phyloP scores from a whole-genome alignment of 2,797 vertebrate genomes.

The Neosilurus mollespiculum region DNA sequence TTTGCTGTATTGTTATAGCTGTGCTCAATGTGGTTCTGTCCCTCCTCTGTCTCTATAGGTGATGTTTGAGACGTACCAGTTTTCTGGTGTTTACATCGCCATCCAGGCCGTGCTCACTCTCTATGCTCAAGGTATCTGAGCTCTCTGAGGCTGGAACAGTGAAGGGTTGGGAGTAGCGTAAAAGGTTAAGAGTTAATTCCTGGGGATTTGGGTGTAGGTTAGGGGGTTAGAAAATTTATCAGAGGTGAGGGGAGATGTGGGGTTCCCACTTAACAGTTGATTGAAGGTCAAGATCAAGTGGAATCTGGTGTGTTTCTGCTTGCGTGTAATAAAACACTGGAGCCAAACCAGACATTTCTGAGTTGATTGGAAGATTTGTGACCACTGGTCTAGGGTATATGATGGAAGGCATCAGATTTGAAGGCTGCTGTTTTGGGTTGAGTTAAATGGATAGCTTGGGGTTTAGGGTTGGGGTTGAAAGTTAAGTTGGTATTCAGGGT shows the following conservation, averaged over 20 bases:
- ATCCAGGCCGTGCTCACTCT: conserved; percentile 89
- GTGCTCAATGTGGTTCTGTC: not conserved
- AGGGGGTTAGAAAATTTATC: not conserved
- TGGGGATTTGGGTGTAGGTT: not conserved
- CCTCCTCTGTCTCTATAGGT: conserved; percentile 69
- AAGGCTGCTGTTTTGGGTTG: not conserved
- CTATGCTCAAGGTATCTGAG: conserved; percentile 84
- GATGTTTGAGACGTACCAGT: conserved; percentile 91
- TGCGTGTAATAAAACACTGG: not conserved
- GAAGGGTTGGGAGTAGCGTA: too few species aligned
- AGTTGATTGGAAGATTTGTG: not conserved
- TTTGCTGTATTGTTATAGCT: too few species aligned
- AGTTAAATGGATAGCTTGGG: not conserved
- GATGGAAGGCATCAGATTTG: not conserved
- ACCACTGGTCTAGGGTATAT: not conserved
- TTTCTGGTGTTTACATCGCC: conserved; percentile 86
- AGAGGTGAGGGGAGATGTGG: not conserved
- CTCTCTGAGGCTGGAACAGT: not conserved
- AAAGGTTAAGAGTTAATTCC: too few species aligned
- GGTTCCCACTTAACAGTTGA: not conserved
- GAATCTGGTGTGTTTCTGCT: not conserved
- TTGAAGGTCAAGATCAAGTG: not conserved
- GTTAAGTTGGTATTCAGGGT: not conserved
- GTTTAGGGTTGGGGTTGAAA: not conserved
- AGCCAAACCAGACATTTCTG: not conserved